These are phyloP conservation scores for Brachypodius melanocephalos DNA, from an alignment of 2,113 vertebrate genomes.

Conservation along the genomic window DNA sequence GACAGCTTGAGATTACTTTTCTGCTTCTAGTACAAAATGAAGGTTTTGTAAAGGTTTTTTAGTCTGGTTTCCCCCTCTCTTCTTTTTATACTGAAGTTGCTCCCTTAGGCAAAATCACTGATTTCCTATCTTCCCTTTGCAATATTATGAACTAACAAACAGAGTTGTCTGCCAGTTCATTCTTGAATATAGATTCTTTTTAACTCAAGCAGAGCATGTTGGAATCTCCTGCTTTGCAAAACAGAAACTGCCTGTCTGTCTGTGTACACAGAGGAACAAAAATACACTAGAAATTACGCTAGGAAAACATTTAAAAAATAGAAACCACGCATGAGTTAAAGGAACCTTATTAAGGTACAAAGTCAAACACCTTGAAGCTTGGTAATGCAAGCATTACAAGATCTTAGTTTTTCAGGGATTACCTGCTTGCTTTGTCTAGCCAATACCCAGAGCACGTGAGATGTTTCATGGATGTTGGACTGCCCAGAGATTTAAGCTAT, in stretches of 20 bases:
- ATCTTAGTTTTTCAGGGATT: background rate
- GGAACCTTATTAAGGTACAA: background rate
- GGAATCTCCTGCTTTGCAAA: background rate
- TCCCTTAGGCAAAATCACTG: conserved; percentile 5
- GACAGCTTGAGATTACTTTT: background rate
- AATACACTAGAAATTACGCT: background rate
- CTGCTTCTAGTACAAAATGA: background rate
- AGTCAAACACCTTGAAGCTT: background rate
- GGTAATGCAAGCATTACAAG: background rate
- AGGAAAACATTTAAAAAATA: background rate
- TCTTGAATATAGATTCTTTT: background rate
- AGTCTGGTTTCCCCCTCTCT: background rate
- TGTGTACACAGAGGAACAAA: background rate
- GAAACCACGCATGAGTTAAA: background rate
- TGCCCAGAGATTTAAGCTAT: background rate
- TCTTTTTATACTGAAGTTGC: background rate
- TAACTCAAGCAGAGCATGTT: background rate
- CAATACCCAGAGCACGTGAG: background rate
- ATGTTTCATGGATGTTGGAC: background rate
- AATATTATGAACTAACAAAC: background rate
- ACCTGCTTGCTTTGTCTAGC: background rate
- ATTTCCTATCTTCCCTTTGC: background rate
- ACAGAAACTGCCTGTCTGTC: background rate
- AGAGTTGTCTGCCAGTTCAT: background rate
- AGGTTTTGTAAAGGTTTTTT: background rate